A percentile compares a stretch with the other conserved stretches of the same genome.
Evolutionary conservation across 2,797 vertebrate genomes (phyloP).

Genomic region (Xerus rutilus): DNA sequence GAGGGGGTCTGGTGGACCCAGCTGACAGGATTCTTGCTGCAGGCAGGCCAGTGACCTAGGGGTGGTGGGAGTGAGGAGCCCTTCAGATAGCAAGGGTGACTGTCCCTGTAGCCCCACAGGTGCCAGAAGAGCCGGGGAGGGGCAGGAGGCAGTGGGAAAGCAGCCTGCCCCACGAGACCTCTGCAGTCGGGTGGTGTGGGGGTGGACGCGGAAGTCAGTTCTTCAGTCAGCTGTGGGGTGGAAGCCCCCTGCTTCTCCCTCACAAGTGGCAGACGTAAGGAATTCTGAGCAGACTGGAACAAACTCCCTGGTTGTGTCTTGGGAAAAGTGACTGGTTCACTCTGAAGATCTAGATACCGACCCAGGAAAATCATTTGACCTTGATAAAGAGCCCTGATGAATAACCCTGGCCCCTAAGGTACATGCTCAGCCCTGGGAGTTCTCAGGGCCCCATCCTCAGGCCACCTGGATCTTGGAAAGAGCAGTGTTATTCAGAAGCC

Average conservation of each 20-base stretch:
- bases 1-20: neutral
- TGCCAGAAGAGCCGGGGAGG: neutral
- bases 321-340: neutral
- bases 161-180: neutral
- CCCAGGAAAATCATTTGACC: neutral
- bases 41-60: too few species aligned
- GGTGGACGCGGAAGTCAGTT: neutral
- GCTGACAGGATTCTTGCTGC: neutral
- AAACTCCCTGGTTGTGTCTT: neutral
- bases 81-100: neutral
- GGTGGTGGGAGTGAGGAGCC: neutral
- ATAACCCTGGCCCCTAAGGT: neutral
- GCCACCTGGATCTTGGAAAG: neutral
- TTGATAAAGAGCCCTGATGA: neutral
- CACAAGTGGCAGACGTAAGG: neutral
- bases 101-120: neutral
- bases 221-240: neutral
- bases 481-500: neutral
- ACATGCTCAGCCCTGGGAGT: too few species aligned
- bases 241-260: too few species aligned
- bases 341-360: neutral
- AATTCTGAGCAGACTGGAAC: too few species aligned
- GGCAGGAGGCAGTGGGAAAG: too few species aligned
- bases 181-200: neutral
- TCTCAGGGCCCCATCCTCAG: neutral